Percentiles rank a stretch among this genome's conserved stretches.
phyloP scores from a whole-genome alignment of 2,113 vertebrate species.

The Rhadina sibilatrix region DNA sequence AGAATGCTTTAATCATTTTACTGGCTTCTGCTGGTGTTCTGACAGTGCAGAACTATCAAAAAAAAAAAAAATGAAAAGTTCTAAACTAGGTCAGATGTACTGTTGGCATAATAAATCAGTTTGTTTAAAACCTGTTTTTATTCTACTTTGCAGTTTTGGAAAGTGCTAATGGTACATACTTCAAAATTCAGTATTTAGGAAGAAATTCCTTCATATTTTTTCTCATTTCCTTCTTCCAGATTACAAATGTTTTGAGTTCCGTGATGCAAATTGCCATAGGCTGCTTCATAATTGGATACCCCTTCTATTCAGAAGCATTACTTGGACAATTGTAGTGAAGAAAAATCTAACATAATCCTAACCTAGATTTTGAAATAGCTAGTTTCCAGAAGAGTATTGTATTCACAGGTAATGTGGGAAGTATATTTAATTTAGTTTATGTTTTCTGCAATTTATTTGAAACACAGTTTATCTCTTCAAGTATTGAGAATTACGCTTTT shows the following conservation, averaged over 20 bases:
- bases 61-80: neutral
- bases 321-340: neutral
- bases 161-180: neutral
- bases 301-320: neutral
- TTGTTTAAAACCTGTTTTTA: neutral
- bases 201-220: neutral
- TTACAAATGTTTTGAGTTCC: neutral
- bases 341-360: neutral
- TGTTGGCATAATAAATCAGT: slow-evolving; percentile 35
- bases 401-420: neutral
- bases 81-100: slow-evolving; percentile 28
- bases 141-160: neutral
- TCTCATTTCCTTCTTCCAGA: neutral
- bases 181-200: neutral
- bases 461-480: neutral
- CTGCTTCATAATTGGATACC: neutral
- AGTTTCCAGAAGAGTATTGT: neutral
- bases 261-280: neutral
- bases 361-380: neutral
- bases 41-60: neutral
- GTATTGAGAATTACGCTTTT: neutral
- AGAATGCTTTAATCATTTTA: slow-evolving; percentile 53
- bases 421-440: neutral
- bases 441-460: neutral
- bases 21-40: slow-evolving; percentile 8